These are phyloP conservation scores for Dipodomys stephensi DNA, from an alignment of 2,113 vertebrate species.

Conservation along the genomic window DNA sequence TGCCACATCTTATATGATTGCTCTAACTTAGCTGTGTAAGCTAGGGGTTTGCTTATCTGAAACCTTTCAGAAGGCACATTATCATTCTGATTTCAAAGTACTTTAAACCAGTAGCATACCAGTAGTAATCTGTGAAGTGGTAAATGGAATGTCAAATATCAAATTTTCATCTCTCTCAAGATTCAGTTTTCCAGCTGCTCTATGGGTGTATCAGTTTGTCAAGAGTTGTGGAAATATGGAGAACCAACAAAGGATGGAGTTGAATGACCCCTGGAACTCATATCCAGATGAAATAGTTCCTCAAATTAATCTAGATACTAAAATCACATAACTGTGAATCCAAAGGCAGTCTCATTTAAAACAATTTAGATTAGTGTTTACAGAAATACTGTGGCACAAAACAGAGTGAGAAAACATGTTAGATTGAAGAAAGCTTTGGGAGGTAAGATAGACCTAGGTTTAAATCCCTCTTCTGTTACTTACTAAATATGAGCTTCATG, in stretches of 20 bases:
- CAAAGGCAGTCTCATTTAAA: constrained; percentile 51
- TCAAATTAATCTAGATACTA: constrained; percentile 27
- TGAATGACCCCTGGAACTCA: background rate
- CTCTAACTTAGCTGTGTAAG: constrained; percentile 16
- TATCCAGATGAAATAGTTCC: background rate
- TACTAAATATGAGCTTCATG: background rate
- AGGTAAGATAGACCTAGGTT: background rate
- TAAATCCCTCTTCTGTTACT: constrained; percentile 1
- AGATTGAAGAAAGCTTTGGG: constrained; percentile 18
- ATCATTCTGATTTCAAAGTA: constrained; percentile 30
- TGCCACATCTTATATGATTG: constrained; percentile 18
- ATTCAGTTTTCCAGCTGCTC: background rate
- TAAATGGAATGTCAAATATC: background rate
- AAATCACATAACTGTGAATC: constrained; percentile 42
- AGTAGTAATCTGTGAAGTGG: background rate
- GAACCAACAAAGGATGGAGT: background rate
- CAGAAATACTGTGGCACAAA: constrained; percentile 23
- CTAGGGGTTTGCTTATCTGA: background rate
- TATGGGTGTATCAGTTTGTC: no score
- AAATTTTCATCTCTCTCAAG: constrained; percentile 31
- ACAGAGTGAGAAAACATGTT: background rate
- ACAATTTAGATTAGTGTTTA: constrained; percentile 32
- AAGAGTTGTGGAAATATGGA: background rate
- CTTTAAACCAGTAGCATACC: background rate
- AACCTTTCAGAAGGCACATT: background rate